Conservation (phyloP, 1,140 invertebrate species). For the Drosophila persimilis region DNA sequence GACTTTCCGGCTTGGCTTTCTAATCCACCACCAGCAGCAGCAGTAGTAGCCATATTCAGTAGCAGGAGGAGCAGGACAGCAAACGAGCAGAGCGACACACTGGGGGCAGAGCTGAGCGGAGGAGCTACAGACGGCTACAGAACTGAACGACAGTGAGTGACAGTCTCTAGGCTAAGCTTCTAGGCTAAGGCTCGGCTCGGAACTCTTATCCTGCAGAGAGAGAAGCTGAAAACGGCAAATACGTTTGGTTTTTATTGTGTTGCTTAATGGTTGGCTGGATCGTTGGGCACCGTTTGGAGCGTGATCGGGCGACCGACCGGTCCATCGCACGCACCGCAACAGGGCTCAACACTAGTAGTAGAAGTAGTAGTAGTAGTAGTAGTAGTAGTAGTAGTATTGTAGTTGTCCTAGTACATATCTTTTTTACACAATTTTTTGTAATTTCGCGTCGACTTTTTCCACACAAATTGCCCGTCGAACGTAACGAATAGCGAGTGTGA, state of each 20-base stretch:
- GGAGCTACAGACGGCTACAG: conserved; percentile 66
- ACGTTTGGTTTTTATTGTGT: conserved; percentile 63
- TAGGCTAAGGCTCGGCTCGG: conserved; percentile 66
- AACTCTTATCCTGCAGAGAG: conserved; percentile 77
- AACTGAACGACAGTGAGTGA: conserved; percentile 57
- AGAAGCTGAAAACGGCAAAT: conserved; percentile 81
- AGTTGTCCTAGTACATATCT: conserved; percentile 32
- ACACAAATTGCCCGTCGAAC: conserved; percentile 80
- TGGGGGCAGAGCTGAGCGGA: conserved; percentile 54
- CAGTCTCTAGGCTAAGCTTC: conserved; percentile 63
- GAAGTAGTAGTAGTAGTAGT: conserved; percentile 48
- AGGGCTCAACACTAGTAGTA: conserved; percentile 66
- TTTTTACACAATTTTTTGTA: conserved; percentile 37
- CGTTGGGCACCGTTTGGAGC: conserved; percentile 61
- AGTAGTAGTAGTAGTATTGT: conserved; percentile 42
- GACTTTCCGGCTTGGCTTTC: conserved; percentile 3
- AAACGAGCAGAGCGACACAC: conserved; percentile 41
- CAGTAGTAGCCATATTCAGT: conserved; percentile 26
- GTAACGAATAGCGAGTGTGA: conserved; percentile 55
- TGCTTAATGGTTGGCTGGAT: conserved; percentile 59
- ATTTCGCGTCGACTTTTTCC: conserved; percentile 74
- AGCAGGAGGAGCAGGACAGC: conserved; percentile 44
- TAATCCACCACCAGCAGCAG: conserved; percentile 51
- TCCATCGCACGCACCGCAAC: conserved; percentile 64
- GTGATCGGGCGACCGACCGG: conserved; percentile 41